Base-by-base conservation (phyloP, 1,140 invertebrate species). In the Sitophilus oryzae region DNA sequence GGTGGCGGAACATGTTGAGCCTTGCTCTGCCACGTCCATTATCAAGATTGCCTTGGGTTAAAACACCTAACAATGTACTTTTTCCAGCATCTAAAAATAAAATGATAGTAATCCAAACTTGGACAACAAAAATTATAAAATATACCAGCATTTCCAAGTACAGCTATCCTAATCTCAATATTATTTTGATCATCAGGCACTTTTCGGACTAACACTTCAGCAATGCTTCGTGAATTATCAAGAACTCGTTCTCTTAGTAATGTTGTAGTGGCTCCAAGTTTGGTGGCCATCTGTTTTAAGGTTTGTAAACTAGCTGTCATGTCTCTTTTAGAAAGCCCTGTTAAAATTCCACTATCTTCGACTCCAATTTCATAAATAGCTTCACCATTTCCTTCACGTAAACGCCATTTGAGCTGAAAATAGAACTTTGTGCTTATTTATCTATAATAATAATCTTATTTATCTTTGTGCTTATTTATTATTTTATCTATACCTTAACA, bases 301-400 rank as follows among this genome's bases (percentile, higher is more conserved):
- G 92, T 93, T 41, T 81, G 77, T 40, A 97, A 73, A 20, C 90
- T 94, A 3, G 84, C 84, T 22, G 82, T 79, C 79, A 97, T 86
- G 45, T 95, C 91, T 10, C 82, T 74, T 47, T 81, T 79, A 9
- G 82, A 80, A 4, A 97, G 76, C 6, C 94, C 93, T 9, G 86
- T 80, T 57, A 96, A 71, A 20, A 84, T 77, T 1, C 95, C 95
- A 72, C 88, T 92, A 73, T 98, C 95, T 54, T 93, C 89, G 0
- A 98, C 94, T 0, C 94, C 93, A 43, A 97, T 91, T 76, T 96
- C 91, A 76, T 98, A 98, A 60, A 98, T 91, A 0, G 93, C 93
- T 72, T 94, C 91, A 4, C 95, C 95, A 48, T 89, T 85, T 10
- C 91, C 91, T 66, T 92, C 90, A 0, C 86, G 78, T 6, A 93